Conservation (phyloP, 2,888 invertebrate genomes). For the Chrysopilus asiliformis region DNA sequence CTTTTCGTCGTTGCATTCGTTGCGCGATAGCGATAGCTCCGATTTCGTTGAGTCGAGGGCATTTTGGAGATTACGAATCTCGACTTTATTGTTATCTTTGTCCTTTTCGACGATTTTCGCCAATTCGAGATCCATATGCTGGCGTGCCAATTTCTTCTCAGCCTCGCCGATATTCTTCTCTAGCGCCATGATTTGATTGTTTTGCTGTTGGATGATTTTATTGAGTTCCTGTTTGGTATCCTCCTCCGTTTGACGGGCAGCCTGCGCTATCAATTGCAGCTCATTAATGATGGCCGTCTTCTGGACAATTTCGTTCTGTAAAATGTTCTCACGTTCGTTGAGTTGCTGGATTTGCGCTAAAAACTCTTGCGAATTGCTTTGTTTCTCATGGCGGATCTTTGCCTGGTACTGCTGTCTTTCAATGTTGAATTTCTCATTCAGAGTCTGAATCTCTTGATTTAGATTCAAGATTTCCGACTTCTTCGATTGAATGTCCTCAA, state of each 20-base stretch:
- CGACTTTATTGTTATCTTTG: slow-evolving; percentile 28
- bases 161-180: slow-evolving; percentile 31
- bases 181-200: slow-evolving; percentile 24
- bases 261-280: slow-evolving; percentile 25
- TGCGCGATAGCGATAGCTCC: slow-evolving; percentile 22
- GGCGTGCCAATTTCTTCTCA: slow-evolving; percentile 27
- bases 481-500: slow-evolving; percentile 27
- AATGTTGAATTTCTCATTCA: slow-evolving; percentile 27
- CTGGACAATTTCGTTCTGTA: slow-evolving; percentile 28
- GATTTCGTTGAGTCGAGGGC: slow-evolving; percentile 29
- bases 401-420: slow-evolving; percentile 34
- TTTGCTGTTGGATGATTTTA: slow-evolving; percentile 26
- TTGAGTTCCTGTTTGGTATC: slow-evolving; percentile 27
- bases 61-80: slow-evolving; percentile 30
- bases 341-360: slow-evolving; percentile 27
- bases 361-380: slow-evolving; percentile 29
- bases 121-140: slow-evolving; percentile 28
- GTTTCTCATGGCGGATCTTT: slow-evolving; percentile 29
- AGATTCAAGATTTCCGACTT: slow-evolving; percentile 27
- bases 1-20: slow-evolving; percentile 12
- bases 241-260: slow-evolving; percentile 24
- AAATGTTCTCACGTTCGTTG: slow-evolving; percentile 17
- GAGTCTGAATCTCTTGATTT: slow-evolving; percentile 27
- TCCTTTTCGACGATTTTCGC: slow-evolving; percentile 29
- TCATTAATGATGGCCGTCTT: slow-evolving; percentile 31